Percentiles rank a stretch among this genome's conserved stretches.
Evolutionary conservation across 2,113 vertebrate species (phyloP).

Genomic region (Patagioenas fasciata): DNA sequence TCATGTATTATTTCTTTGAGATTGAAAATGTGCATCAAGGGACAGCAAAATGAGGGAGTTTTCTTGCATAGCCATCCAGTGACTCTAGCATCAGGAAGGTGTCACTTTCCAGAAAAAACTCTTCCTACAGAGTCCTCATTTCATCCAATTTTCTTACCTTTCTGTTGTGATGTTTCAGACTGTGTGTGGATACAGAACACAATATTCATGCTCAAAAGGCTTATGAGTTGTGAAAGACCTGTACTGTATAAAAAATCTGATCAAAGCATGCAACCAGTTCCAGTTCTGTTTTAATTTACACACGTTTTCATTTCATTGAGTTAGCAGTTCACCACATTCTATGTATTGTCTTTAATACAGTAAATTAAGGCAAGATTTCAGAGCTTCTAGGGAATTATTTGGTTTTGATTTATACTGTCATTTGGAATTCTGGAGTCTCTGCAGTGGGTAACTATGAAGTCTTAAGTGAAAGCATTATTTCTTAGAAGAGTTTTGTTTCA

Average conservation of each 20-base stretch:
- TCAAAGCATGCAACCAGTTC: background rate
- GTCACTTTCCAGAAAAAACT: background rate
- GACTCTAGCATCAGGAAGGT: background rate
- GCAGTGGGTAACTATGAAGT: background rate
- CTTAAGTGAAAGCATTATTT: background rate
- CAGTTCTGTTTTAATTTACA: background rate
- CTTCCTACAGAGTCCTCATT: background rate
- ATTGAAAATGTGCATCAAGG: background rate
- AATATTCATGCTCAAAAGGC: background rate
- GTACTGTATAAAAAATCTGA: background rate
- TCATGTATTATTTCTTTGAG: background rate
- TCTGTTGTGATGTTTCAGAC: background rate
- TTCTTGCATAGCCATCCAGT: background rate
- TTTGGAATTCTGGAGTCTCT: conserved; percentile 7
- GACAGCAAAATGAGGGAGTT: background rate
- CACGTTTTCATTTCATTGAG: background rate
- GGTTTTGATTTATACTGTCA: background rate
- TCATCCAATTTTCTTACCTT: background rate
- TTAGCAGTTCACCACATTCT: background rate
- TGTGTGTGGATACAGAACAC: background rate
- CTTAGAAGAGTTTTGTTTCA: background rate
- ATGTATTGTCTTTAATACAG: background rate
- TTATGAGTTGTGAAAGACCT: background rate
- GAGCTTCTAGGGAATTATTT: background rate
- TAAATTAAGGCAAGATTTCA: conserved; percentile 17